Evolutionary conservation across 1,140 invertebrate species (phyloP).

Genomic region (Caerostris extrusa): DNA sequence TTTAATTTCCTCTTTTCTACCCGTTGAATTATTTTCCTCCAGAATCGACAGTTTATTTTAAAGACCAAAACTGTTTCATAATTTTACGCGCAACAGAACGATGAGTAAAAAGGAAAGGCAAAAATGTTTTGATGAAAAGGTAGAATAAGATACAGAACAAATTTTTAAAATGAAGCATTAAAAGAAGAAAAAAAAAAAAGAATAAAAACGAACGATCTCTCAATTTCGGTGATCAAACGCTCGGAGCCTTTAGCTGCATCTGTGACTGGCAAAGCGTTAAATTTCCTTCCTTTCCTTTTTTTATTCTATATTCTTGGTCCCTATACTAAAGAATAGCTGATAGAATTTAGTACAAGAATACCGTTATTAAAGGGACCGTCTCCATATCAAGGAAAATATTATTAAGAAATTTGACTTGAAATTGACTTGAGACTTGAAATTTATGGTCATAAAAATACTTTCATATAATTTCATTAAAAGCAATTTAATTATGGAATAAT

Average conservation of each 20-base stretch:
- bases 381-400: not conserved
- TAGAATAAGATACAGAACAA: conserved; percentile 11
- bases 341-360: not conserved
- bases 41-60: conserved; percentile 39
- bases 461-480: no score
- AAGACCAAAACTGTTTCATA: conserved; percentile 29
- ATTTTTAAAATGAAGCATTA: not conserved
- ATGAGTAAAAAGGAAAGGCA: not conserved
- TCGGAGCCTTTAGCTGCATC: conserved; percentile 50
- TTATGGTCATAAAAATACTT: no score
- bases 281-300: conserved; percentile 6
- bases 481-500: no score
- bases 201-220: not conserved
- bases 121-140: not conserved
- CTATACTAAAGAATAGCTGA: not conserved
- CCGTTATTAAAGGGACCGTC: not conserved
- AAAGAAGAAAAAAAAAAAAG: conserved; percentile 30
- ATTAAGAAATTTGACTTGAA: not conserved
- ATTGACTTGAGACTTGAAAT: no score
- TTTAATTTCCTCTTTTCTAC: conserved; percentile 3
- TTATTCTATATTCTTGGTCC: not conserved
- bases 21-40: conserved; percentile 10
- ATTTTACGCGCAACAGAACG: not conserved
- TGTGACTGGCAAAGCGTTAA: conserved; percentile 69
- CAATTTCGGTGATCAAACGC: conserved; percentile 29